Percentiles rank a stretch among this genome's conserved stretches.
Evolutionary conservation across 92 coral and sea anemone species (phyloP).

Genomic region (Phenganax marumi): DNA sequence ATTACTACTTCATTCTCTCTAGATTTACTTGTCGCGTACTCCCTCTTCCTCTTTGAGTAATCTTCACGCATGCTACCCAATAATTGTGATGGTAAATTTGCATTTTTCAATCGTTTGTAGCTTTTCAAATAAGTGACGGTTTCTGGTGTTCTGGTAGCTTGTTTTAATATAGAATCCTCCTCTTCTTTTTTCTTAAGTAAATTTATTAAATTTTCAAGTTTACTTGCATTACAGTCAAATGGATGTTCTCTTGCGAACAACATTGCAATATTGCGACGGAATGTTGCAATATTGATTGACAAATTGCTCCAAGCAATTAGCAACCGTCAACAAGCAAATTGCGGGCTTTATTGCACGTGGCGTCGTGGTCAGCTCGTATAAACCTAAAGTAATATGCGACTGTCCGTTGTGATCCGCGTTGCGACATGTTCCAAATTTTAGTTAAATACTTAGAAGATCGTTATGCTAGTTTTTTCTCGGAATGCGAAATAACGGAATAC

Average conservation of each 20-base stretch:
- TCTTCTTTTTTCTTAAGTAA: no score
- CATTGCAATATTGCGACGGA: conserved; percentile 19
- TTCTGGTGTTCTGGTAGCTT: no score
- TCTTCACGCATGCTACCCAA: no score
- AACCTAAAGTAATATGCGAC: background rate
- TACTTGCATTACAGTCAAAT: no score
- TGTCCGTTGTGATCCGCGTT: background rate
- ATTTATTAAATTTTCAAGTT: no score
- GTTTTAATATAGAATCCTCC: no score
- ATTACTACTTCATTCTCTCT: no score
- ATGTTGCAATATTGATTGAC: conserved; percentile 32
- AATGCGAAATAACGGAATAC: conserved; percentile 1
- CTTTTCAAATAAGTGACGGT: no score
- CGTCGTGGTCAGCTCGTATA: background rate
- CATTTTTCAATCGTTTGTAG: no score
- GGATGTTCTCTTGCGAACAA: background rate
- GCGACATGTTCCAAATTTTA: conserved; percentile 5
- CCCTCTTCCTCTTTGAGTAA: no score
- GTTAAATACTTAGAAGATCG: conserved; percentile 15
- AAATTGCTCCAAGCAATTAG: conserved; percentile 15
- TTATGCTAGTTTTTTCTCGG: background rate
- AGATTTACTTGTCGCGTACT: no score
- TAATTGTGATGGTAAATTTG: no score
- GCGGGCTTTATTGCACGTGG: conserved; percentile 3
- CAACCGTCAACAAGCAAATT: conserved; percentile 31